Evolutionary conservation across 2,113 vertebrate genomes (phyloP).

Genomic region (Patagioenas fasciata): DNA sequence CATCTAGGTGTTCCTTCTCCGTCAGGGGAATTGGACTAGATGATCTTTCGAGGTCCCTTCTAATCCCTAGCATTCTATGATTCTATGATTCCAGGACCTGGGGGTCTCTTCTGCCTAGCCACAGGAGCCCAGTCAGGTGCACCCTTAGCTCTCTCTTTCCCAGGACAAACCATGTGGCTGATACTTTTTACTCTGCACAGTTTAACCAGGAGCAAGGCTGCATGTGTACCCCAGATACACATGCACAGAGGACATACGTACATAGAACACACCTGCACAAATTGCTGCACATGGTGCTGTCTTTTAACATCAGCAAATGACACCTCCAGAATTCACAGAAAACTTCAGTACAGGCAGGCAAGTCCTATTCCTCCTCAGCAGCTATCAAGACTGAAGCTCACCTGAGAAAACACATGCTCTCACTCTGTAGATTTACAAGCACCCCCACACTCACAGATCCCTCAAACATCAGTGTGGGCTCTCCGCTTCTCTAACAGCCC

Average conservation of each 20-base stretch:
- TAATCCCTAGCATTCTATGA: too few relatives aligned
- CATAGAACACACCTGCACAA: not conserved
- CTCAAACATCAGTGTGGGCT: not conserved
- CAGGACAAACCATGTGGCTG: accelerated
- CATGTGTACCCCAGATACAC: accelerated
- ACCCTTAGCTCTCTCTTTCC: not conserved
- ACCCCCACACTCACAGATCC: too few relatives aligned
- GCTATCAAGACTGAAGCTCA: not conserved
- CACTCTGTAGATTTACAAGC: not conserved
- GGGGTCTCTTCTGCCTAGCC: accelerated
- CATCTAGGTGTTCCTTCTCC: too few relatives aligned
- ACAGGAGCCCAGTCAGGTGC: accelerated
- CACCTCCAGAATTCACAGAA: not conserved
- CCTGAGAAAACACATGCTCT: not conserved
- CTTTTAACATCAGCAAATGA: not conserved
- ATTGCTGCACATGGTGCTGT: accelerated
- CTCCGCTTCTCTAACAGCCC: not conserved
- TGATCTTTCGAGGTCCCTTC: too few relatives aligned
- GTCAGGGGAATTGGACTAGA: too few relatives aligned
- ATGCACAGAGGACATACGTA: too few relatives aligned
- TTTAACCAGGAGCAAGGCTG: not conserved
- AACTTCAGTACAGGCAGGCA: not conserved
- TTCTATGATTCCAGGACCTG: accelerated
- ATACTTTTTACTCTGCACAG: not conserved
- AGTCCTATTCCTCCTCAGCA: not conserved